These are phyloP conservation scores for Lymantria monacha DNA, from an alignment of 2,888 invertebrate species.

Conservation along the genomic window DNA sequence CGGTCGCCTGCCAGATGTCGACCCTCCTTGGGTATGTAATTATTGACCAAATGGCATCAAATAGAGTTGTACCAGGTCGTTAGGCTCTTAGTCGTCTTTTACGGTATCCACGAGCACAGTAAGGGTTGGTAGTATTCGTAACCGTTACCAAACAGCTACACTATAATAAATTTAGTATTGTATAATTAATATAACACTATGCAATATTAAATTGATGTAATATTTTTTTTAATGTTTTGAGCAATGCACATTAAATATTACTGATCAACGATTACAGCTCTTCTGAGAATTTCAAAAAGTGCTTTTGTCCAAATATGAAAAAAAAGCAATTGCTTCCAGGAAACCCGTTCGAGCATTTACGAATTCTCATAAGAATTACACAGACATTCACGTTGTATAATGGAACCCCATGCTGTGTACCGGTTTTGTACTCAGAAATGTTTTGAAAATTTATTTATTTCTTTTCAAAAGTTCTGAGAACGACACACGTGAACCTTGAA, in stretches of 20 bases:
- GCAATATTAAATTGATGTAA: too few species aligned
- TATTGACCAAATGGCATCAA: too few species aligned
- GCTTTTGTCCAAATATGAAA: background rate
- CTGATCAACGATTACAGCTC: background rate
- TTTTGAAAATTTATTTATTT: slow-evolving; percentile 26
- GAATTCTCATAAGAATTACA: slow-evolving; percentile 15
- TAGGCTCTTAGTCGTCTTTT: too few species aligned
- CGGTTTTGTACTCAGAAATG: slow-evolving; percentile 27
- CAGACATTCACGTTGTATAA: background rate
- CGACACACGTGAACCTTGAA: background rate
- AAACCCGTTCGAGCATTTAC: slow-evolving; percentile 16
- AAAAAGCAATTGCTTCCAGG: slow-evolving; percentile 17
- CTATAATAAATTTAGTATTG: too few species aligned
- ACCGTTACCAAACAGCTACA: too few species aligned
- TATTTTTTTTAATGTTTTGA: too few species aligned
- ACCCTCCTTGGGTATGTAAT: too few species aligned
- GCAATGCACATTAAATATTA: background rate
- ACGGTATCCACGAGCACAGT: too few species aligned
- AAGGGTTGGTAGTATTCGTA: too few species aligned
- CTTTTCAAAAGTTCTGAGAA: slow-evolving; percentile 16
- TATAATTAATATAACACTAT: too few species aligned
- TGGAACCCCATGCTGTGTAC: slow-evolving; percentile 33
- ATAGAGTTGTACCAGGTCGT: too few species aligned
- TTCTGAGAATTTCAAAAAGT: background rate
- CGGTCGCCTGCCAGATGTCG: too few species aligned